These are phyloP conservation scores for Hippotragus niger DNA, from an alignment of 2,113 vertebrate genomes.

Conservation along the genomic window DNA sequence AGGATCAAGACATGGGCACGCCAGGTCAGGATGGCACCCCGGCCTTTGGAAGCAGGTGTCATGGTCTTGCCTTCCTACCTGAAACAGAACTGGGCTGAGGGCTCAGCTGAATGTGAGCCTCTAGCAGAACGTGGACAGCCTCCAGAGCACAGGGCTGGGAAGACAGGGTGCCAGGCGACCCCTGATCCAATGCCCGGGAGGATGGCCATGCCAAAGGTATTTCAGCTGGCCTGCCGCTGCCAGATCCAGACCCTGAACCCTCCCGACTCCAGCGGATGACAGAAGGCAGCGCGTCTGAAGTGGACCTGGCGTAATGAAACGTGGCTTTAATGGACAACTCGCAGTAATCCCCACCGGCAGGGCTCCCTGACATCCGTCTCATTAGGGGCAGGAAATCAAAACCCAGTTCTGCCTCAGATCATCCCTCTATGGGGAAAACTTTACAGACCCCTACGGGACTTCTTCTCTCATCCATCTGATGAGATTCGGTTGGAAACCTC, in stretches of 20 bases:
- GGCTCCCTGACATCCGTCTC: conserved; percentile 11
- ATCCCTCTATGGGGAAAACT: not conserved
- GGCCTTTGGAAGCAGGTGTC: rapidly evolving
- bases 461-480: not conserved
- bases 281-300: not conserved
- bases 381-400: not conserved
- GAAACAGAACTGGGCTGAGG: not conserved
- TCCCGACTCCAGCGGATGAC: not conserved
- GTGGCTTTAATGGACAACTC: not conserved
- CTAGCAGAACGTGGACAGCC: not conserved
- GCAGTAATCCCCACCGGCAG: not conserved
- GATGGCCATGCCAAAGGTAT: not conserved
- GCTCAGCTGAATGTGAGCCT: not conserved
- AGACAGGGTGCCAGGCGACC: rapidly evolving
- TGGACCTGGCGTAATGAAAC: not conserved
- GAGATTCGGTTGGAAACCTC: rapidly evolving
- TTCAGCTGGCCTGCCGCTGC: not conserved
- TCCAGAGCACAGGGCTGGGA: not conserved
- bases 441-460: rapidly evolving
- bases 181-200: not conserved
- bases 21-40: not conserved
- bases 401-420: not conserved
- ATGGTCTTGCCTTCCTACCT: not conserved
- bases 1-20: rapidly evolving
- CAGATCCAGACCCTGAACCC: not conserved